Evolutionary conservation across 2,888 invertebrate species (phyloP).

Genomic region (Euphydryas editha): DNA sequence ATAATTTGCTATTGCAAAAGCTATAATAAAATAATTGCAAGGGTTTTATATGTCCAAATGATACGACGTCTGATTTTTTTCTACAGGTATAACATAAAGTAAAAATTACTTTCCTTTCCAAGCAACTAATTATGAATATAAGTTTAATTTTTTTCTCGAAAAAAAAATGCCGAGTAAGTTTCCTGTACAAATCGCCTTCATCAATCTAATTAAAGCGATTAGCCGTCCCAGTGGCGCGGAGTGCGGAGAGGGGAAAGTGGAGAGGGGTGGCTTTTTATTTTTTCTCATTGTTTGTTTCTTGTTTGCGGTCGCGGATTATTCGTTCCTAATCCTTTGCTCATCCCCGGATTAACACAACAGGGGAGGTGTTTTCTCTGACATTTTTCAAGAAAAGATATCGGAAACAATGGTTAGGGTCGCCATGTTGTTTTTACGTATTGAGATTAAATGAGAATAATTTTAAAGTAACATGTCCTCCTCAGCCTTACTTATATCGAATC

Average conservation of each 20-base stretch:
- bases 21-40: no score
- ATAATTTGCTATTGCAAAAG: no score
- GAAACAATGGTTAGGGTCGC: conserved; percentile 43
- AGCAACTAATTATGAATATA: no score
- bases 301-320: conserved; percentile 50
- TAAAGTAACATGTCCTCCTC: no score
- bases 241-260: not conserved
- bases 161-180: not conserved
- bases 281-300: conserved; percentile 52
- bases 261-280: conserved; percentile 33
- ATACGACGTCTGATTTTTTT: no score
- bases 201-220: conserved; percentile 41
- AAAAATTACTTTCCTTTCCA: no score
- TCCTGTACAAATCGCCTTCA: conserved; percentile 25
- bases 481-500: no score
- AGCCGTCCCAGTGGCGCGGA: conserved; percentile 4
- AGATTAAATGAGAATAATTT: conserved; percentile 6
- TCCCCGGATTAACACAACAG: conserved; percentile 48
- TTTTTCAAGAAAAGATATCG: conserved; percentile 52
- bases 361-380: conserved; percentile 48
- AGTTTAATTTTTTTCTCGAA: no score
- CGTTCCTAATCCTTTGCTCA: conserved; percentile 49
- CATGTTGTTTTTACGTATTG: conserved; percentile 12
- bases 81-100: no score
- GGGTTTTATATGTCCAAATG: no score